phyloP scores from a whole-genome alignment of 2,797 vertebrate species.

The Microcaecilia unicolor region DNA sequence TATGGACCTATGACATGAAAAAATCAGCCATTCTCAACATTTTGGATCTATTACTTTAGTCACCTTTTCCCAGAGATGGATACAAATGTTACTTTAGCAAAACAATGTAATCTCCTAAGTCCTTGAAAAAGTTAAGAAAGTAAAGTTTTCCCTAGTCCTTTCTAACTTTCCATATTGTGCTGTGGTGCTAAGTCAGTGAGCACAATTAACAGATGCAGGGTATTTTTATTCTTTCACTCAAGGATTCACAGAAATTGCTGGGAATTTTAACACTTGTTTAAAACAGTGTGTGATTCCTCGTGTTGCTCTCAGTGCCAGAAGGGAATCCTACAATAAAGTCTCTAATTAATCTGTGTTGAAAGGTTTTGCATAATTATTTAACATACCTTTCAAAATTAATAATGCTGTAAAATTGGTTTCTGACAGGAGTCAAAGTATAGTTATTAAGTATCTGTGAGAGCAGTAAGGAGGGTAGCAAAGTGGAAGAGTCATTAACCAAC shows the following conservation, averaged over 20 bases:
- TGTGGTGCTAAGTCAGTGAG: constrained; percentile 28
- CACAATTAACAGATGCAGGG: constrained; percentile 30
- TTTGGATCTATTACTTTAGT: too few relatives aligned
- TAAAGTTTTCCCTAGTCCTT: constrained; percentile 21
- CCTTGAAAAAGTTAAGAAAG: constrained; percentile 7
- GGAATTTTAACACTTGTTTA: constrained; percentile 36
- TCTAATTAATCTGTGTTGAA: constrained; percentile 22
- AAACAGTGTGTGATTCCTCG: constrained; percentile 30
- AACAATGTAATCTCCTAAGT: too few relatives aligned
- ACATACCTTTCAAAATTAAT: constrained; percentile 26
- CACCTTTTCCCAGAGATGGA: too few relatives aligned
- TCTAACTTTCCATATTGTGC: constrained; percentile 17
- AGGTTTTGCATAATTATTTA: constrained; percentile 29
- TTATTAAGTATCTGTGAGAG: constrained; percentile 18
- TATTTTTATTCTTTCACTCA: constrained; percentile 35
- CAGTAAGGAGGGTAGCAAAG: constrained; percentile 24
- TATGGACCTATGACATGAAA: too few relatives aligned
- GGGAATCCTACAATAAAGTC: constrained; percentile 20
- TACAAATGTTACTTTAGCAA: too few relatives aligned
- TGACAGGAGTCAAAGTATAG: constrained; percentile 12
- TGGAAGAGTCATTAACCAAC: constrained; percentile 8
- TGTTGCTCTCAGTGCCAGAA: constrained; percentile 8
- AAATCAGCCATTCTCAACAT: too few relatives aligned
- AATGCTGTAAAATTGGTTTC: constrained; percentile 25
- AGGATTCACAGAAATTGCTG: constrained; percentile 27